Conservation (phyloP, 2,888 invertebrate species). For the Pediacus dermestoides region DNA sequence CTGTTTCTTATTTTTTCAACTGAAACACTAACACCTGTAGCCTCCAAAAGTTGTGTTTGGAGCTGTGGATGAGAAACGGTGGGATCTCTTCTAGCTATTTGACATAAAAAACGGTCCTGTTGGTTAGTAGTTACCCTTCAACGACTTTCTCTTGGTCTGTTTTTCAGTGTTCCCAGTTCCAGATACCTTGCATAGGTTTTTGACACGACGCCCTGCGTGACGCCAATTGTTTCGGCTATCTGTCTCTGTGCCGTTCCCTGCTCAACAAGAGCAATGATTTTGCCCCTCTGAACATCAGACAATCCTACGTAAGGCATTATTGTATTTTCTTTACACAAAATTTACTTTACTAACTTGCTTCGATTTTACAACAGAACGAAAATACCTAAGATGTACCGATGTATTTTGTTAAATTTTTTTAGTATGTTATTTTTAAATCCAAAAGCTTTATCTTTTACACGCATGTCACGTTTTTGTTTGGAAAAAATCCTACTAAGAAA, state of each 20-base stretch:
- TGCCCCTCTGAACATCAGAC: conserved; percentile 1
- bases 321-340: not conserved
- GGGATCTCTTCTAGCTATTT: conserved; percentile 19
- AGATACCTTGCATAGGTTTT: conserved; percentile 13
- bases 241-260: conserved; percentile 2
- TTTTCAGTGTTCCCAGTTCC: conserved; percentile 13
- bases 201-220: conserved; percentile 6
- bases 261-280: conserved; percentile 1
- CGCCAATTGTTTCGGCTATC: not conserved
- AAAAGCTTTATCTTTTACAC: conserved; percentile 2
- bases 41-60: conserved; percentile 13
- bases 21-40: conserved; percentile 5
- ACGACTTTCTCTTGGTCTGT: conserved; percentile 13
- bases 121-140: conserved; percentile 14
- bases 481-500: not conserved
- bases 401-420: not conserved
- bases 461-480: not conserved
- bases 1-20: conserved; percentile 5
- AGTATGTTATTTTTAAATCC: not conserved
- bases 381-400: not conserved
- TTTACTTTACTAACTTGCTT: not conserved
- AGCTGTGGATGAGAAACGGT: conserved; percentile 16
- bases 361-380: not conserved
- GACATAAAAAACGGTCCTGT: conserved; percentile 13
- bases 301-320: not conserved